A percentile compares a stretch with the other conserved stretches of the same genome.
Evolutionary conservation across 2,888 invertebrate species (phyloP).

Genomic region (Dasypogon diadema): DNA sequence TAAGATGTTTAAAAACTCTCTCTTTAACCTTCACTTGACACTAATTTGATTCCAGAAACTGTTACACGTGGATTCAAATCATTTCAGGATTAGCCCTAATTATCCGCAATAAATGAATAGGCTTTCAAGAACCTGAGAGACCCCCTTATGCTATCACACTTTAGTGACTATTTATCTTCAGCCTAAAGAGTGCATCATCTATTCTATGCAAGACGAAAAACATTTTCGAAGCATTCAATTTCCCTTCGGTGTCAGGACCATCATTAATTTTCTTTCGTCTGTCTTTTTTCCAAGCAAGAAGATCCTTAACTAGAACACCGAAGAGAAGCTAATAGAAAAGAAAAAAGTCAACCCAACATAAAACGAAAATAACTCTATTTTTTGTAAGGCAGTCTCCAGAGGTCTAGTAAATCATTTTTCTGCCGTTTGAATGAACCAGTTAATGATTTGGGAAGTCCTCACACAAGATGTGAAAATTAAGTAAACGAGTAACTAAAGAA

Average conservation of each 20-base stretch:
- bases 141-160: no score
- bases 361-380: slow-evolving; percentile 7
- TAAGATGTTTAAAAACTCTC: no score
- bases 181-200: slow-evolving; percentile 9
- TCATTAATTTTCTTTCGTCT: slow-evolving; percentile 31
- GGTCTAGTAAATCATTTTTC: slow-evolving; percentile 5
- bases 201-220: neutral
- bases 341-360: slow-evolving; percentile 19
- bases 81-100: no score
- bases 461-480: no score
- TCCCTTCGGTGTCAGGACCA: neutral
- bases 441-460: no score
- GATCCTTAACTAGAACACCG: neutral
- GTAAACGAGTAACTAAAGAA: no score
- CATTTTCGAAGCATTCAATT: slow-evolving; percentile 20
- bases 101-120: no score
- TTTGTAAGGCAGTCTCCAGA: neutral
- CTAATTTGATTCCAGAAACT: no score
- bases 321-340: slow-evolving; percentile 21
- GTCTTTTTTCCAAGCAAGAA: slow-evolving; percentile 3
- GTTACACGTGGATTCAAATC: no score
- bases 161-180: slow-evolving; percentile 34
- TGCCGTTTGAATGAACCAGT: no score
- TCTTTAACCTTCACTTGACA: no score
- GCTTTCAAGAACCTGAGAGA: no score